Evolutionary conservation across 2,888 invertebrate species (phyloP), one percentile per base, ranked within the genome.

Genomic region (Lepidochrysops patricia): DNA sequence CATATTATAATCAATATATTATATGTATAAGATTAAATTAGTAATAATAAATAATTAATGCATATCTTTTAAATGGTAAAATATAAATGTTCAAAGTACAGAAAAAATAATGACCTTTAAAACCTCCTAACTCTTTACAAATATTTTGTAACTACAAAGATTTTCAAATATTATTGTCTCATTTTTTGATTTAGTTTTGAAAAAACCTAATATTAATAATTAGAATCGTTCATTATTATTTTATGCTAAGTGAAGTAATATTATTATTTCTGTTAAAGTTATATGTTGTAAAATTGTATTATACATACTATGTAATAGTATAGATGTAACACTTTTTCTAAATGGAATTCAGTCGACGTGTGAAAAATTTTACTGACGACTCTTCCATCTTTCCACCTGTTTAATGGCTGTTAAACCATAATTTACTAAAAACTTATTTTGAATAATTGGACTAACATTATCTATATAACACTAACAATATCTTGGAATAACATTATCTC

Each of bases 251-350:
- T 19, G 19, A 19, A 19, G 6, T 32, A 43, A 15, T 23, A 43
- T 43, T 43, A 19, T 52, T 27, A 52, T 27, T 52, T 13, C 27
- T 13, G 27, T 52, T 27, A 29, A 52, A 4, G 26, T 13, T 52
- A 27, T 7, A 52, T 4, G 27, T 52, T 52, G 52, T 52, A 52
- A 29, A 54, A 29, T 54, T 54, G 54, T 54, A 54, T 32, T 52
- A 52, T 54, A 54, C 32, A 54, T 54, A 54, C 19, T 26, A 50
- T 50, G 26, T 50, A 50, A 26, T 50, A 54, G 13, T 15, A 54
- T 54, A 54, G n/a, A 19, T 32, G 1, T 32, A 29, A 32, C 6
- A 3, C 12, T 15, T 54, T 32, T 32, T 15, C 54, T 32, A 54
- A 54, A 13, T 52, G 52, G 52, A 52, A 52, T 15, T 52, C 27